Percentiles rank a stretch among this genome's conserved stretches.
Conservation (phyloP, 2,113 vertebrate genomes). For the Xyrauchen texanus region DNA sequence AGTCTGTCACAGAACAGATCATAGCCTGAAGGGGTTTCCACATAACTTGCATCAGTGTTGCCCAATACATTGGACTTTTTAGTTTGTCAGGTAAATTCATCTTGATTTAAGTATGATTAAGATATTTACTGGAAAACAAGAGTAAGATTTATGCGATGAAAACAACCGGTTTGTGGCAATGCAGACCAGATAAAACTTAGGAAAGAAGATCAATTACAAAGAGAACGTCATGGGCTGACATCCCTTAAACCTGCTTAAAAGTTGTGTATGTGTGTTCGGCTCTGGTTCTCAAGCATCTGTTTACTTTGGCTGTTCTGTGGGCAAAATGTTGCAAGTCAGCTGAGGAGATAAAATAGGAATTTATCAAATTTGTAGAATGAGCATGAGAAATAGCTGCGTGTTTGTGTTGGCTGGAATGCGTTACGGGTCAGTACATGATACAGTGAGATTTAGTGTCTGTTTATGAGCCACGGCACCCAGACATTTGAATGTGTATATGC, state of each 20-base stretch:
- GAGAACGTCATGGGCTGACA: background rate
- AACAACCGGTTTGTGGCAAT: background rate
- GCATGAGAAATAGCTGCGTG: conserved; percentile 8
- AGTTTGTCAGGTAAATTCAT: too few species aligned
- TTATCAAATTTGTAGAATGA: conserved; percentile 10
- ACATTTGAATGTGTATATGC: background rate
- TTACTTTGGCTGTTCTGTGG: conserved; percentile 32
- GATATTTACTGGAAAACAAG: too few species aligned
- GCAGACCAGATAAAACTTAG: background rate
- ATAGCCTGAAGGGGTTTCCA: too few species aligned
- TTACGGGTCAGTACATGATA: background rate
- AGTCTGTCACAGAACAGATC: too few species aligned
- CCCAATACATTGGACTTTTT: too few species aligned
- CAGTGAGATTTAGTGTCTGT: background rate
- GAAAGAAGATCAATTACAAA: background rate
- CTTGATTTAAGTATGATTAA: too few species aligned
- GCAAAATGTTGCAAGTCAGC: background rate
- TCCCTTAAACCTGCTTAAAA: background rate
- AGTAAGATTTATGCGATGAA: too few species aligned
- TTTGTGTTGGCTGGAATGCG: conserved; percentile 29
- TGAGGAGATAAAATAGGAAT: conserved; percentile 18
- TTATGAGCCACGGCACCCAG: background rate
- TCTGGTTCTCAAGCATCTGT: conserved; percentile 5
- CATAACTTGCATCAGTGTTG: too few species aligned
- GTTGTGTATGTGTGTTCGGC: background rate